Evolutionary conservation across 2,888 invertebrate genomes (phyloP).

Genomic region (Drosophila meridiana): DNA sequence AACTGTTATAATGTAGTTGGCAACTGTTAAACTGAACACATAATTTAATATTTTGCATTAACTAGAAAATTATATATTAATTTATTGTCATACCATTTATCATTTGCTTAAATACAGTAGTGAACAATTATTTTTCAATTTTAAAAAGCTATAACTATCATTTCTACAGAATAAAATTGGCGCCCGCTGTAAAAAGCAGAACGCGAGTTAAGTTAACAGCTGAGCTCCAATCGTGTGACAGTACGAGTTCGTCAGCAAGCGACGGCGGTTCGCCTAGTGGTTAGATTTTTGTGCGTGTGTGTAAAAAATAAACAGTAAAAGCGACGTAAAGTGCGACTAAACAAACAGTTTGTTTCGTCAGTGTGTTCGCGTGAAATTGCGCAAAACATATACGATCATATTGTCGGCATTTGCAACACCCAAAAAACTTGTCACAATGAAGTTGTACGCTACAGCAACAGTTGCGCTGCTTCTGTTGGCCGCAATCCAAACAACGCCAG

Average conservation of each 20-base stretch:
- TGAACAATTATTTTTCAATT: neutral
- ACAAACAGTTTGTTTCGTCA: slow-evolving; percentile 15
- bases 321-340: slow-evolving; percentile 51
- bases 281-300: slow-evolving; percentile 15
- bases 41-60: neutral
- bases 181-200: slow-evolving; percentile 18
- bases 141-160: neutral
- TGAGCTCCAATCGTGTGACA: slow-evolving; percentile 10
- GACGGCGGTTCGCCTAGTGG: slow-evolving; percentile 2
- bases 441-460: slow-evolving; percentile 69
- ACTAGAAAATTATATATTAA: neutral
- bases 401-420: slow-evolving; percentile 22
- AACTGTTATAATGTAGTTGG: neutral
- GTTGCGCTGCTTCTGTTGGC: slow-evolving; percentile 70
- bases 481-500: slow-evolving; percentile 51
- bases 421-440: slow-evolving; percentile 50
- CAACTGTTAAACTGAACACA: neutral
- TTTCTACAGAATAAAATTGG: neutral
- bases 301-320: slow-evolving; percentile 35
- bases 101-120: neutral
- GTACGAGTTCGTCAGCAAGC: slow-evolving; percentile 20
- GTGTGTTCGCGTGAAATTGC: slow-evolving; percentile 52
- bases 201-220: slow-evolving; percentile 5
- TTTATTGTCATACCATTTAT: neutral
- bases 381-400: slow-evolving; percentile 18